Base-by-base conservation (phyloP, 2,797 vertebrate genomes). In the Alca torda region DNA sequence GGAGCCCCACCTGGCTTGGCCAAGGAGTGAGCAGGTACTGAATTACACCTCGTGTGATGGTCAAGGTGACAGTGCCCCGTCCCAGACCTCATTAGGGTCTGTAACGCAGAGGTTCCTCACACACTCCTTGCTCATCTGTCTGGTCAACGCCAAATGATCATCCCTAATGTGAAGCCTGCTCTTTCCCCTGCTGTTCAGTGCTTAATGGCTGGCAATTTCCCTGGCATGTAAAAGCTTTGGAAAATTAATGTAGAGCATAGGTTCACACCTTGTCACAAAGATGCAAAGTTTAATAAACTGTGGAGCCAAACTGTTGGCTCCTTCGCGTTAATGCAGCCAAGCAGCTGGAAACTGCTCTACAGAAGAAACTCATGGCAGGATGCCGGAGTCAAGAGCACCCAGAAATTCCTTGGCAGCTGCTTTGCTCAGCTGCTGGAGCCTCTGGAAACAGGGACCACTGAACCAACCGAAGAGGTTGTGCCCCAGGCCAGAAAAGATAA, bases 211-310 rank as follows among this genome's bases (percentile, higher is more conserved):
- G 91, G 63, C 45, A 72, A 93, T 91, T 96, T 91, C 89, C 54
- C 76, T 75, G 75, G 63, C 95, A 89, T 39, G 77, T 84, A 91
- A 92, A 89, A 91, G 69, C 87, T 69, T 78, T 63, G 87, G 87
- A 87, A 96, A 91, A 91, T 86, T 23, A 91, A 63, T 88, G 79
- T 72, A 51, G 85, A 92, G 87, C 59, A 51, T 48, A 48, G 82
- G 45, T 94, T 96, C 65, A 11, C 94, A 86, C 94, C 95, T 94
- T 96, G 94, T 97, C 96, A 95, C 4, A 0, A 25, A 65, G 84
- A 91, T 60, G 54, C 17, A 10, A 75, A 86, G 84, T 96, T 95
- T 95, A 97, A 96, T 93, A 93, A 96, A 89, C 87, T 61, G 24
- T 46, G 82, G 92, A 96, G 82, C 81, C 95, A 50, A 90, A 92